Conservation (phyloP, 2,888 invertebrate species). For the Dinocampus coccinellae region DNA sequence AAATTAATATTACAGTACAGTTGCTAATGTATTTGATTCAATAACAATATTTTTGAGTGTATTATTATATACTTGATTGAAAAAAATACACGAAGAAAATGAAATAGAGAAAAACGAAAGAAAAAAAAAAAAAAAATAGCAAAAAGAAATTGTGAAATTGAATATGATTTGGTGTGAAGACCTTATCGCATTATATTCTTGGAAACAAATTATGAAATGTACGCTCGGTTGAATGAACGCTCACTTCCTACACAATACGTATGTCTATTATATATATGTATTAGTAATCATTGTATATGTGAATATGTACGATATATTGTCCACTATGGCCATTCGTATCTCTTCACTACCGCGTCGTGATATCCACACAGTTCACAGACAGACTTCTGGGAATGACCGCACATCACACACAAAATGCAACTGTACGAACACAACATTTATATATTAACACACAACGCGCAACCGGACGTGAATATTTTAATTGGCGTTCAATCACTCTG, state of each 20-base stretch:
- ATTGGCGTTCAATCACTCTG: slow-evolving; percentile 48
- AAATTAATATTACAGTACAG: no score
- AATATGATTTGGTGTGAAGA: not conserved
- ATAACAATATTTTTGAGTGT: not conserved
- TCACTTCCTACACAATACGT: not conserved
- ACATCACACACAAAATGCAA: slow-evolving; percentile 51
- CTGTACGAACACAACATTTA: slow-evolving; percentile 39
- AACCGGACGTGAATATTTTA: slow-evolving; percentile 50
- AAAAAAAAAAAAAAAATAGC: no score
- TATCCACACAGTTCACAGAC: slow-evolving; percentile 57
- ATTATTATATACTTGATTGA: no score
- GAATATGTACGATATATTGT: slow-evolving; percentile 8
- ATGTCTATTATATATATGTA: not conserved
- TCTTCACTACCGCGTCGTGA: slow-evolving; percentile 41
- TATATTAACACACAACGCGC: slow-evolving; percentile 5
- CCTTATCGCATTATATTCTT: slow-evolving; percentile 23
- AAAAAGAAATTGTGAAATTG: no score
- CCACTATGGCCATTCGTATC: slow-evolving; percentile 32
- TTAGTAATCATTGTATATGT: not conserved
- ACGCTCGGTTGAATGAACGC: slow-evolving; percentile 32
- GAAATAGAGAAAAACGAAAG: not conserved
- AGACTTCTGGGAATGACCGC: slow-evolving; percentile 59
- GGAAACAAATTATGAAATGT: slow-evolving; percentile 33
- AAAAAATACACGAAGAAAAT: no score
- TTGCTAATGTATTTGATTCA: no score